Evolutionary conservation across 1,140 invertebrate genomes (phyloP).

Genomic region (Musca vetustissima): DNA sequence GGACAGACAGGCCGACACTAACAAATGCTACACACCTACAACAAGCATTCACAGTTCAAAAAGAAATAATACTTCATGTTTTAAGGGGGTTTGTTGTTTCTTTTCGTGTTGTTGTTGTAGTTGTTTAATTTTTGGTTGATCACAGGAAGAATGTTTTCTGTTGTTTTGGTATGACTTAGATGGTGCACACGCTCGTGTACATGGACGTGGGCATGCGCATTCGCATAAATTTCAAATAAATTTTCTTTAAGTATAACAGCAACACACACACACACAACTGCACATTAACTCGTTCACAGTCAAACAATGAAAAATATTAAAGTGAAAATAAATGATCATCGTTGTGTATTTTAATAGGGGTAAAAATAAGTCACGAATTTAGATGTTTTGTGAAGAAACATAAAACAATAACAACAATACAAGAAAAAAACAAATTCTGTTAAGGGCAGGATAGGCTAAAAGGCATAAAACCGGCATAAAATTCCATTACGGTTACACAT

Average conservation of each 20-base stretch:
- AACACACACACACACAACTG: neutral
- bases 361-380: neutral
- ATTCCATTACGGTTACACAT: neutral
- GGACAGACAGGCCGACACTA: neutral
- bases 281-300: neutral
- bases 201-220: slow-evolving; percentile 12
- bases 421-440: neutral
- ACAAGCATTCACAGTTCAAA: neutral
- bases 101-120: too few relatives aligned
- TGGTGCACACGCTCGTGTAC: neutral
- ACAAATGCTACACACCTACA: neutral
- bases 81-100: too few relatives aligned
- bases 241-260: slow-evolving; percentile 36
- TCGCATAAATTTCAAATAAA: slow-evolving; percentile 54
- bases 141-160: neutral
- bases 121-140: too few relatives aligned
- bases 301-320: neutral
- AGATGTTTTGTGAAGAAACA: neutral
- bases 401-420: neutral
- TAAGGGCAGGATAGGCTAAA: neutral
- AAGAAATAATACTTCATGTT: too few relatives aligned
- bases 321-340: neutral
- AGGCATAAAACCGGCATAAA: slow-evolving; percentile 11
- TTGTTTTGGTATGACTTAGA: neutral
- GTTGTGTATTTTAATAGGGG: slow-evolving; percentile 7